Evolutionary conservation across 2,888 invertebrate species (phyloP).

Genomic region (Euproctis similis): DNA sequence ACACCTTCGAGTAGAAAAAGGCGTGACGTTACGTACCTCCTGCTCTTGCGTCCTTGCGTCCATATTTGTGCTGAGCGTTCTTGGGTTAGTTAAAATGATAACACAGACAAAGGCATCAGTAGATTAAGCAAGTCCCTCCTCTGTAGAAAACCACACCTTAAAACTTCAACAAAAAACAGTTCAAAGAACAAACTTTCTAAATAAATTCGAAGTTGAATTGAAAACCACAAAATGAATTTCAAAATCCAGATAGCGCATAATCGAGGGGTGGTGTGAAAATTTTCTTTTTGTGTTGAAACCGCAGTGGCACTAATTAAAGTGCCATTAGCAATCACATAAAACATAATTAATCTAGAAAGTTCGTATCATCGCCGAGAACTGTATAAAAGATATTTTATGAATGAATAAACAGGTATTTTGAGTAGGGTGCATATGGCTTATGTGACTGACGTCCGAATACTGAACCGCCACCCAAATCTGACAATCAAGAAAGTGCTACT

Average conservation of each 20-base stretch:
- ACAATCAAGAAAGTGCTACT: too few species aligned
- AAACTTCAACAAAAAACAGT: slow-evolving; percentile 2
- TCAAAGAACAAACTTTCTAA: slow-evolving; percentile 1
- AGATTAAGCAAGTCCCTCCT: too few species aligned
- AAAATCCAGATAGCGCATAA: slow-evolving; percentile 12
- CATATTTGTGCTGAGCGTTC: too few species aligned
- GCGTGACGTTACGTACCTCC: too few species aligned
- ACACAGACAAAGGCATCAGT: too few species aligned
- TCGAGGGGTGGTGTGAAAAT: slow-evolving; percentile 10
- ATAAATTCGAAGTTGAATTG: slow-evolving; percentile 3
- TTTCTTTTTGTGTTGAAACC: slow-evolving; percentile 15
- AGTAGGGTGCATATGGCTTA: slow-evolving; percentile 15
- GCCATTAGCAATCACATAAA: slow-evolving; percentile 27
- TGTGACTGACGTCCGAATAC: too few species aligned
- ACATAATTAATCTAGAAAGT: slow-evolving; percentile 30
- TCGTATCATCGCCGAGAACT: slow-evolving; percentile 12
- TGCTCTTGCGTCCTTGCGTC: too few species aligned
- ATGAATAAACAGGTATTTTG: slow-evolving; percentile 23
- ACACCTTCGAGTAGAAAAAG: too few species aligned
- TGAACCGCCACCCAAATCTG: too few species aligned
- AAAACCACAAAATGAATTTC: slow-evolving; percentile 13
- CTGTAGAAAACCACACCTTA: not conserved
- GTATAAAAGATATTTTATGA: slow-evolving; percentile 26
- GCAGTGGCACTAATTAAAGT: slow-evolving; percentile 30
- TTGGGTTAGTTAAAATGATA: too few species aligned